phyloP scores from a whole-genome alignment of 2,113 vertebrate genomes.

The Alectura lathami region DNA sequence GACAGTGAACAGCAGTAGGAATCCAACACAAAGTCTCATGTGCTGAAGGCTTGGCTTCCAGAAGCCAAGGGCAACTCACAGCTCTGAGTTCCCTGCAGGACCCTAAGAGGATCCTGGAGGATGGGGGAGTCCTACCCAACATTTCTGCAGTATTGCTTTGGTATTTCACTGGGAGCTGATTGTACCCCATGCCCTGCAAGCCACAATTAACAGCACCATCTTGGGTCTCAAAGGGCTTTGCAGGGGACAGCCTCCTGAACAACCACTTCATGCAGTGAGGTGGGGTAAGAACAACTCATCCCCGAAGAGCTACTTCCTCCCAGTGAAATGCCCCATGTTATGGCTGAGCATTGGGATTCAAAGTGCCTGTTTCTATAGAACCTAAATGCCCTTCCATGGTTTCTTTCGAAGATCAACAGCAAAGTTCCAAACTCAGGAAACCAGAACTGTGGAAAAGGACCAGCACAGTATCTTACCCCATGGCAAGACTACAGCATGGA shows the following conservation, averaged over 20 bases:
- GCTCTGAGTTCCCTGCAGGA: neutral
- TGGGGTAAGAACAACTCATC: rapidly evolving
- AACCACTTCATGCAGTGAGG: neutral
- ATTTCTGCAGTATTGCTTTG: neutral
- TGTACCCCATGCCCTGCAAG: rapidly evolving
- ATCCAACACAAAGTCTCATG: rapidly evolving
- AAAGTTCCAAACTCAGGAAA: too few species aligned
- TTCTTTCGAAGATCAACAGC: rapidly evolving
- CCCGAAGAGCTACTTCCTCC: neutral
- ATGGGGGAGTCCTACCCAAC: rapidly evolving
- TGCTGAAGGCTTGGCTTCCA: neutral
- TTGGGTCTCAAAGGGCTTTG: neutral
- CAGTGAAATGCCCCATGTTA: neutral
- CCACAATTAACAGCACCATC: rapidly evolving
- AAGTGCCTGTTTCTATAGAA: rapidly evolving
- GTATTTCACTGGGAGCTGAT: neutral
- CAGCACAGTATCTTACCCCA: rapidly evolving
- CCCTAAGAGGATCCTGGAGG: neutral
- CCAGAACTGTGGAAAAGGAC: neutral
- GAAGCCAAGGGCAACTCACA: neutral
- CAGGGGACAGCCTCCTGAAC: rapidly evolving
- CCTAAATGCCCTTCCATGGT: rapidly evolving
- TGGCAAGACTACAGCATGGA: neutral
- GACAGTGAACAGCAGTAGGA: neutral
- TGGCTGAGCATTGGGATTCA: rapidly evolving